A percentile compares a stretch with the other conserved stretches of the same genome.
These are phyloP conservation scores for Lycopodina hypogea DNA, from an alignment of 37 sponge, comb jelly and placozoan genomes.

Conservation along the genomic window DNA sequence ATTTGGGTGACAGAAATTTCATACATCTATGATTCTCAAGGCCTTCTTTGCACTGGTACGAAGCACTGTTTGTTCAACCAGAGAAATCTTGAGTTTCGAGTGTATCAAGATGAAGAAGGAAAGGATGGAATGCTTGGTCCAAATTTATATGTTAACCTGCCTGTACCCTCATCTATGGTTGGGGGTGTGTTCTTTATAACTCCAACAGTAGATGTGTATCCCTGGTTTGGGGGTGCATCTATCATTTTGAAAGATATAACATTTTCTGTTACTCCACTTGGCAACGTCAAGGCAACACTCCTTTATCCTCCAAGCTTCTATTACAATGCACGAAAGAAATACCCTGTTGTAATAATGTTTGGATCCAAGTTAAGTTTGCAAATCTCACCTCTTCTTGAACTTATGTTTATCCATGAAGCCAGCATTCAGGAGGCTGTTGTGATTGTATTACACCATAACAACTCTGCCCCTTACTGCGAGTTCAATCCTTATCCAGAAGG, in stretches of 20 bases:
- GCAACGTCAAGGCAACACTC: slow-evolving; percentile 2
- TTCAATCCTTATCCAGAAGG: slow-evolving; percentile 16
- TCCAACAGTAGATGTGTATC: slow-evolving; percentile 37
- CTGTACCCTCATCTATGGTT: slow-evolving; percentile 38
- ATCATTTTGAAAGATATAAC: slow-evolving; percentile 10
- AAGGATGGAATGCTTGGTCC: slow-evolving; percentile 68
- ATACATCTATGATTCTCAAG: slow-evolving; percentile 43
- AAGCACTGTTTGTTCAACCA: slow-evolving; percentile 53
- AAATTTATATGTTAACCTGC: slow-evolving; percentile 48
- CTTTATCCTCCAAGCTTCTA: slow-evolving; percentile 68
- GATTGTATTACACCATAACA: slow-evolving; percentile 8
- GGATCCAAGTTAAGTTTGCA: not conserved
- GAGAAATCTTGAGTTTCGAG: slow-evolving; percentile 58
- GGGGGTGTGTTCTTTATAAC: slow-evolving; percentile 26
- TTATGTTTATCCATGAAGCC: slow-evolving; percentile 46
- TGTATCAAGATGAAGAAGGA: slow-evolving; percentile 43
- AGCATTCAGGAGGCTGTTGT: slow-evolving; percentile 54
- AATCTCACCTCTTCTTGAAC: slow-evolving; percentile 25
- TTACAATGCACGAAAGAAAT: slow-evolving; percentile 30
- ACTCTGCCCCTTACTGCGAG: slow-evolving; percentile 12
- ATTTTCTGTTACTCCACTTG: not conserved
- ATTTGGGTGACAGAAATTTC: slow-evolving; percentile 38
- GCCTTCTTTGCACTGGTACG: slow-evolving; percentile 21
- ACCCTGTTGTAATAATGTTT: slow-evolving; percentile 53
- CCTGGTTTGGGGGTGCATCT: slow-evolving; percentile 58